Conservation (phyloP, 2,888 invertebrate species). For the Azorinus chamasolen region DNA sequence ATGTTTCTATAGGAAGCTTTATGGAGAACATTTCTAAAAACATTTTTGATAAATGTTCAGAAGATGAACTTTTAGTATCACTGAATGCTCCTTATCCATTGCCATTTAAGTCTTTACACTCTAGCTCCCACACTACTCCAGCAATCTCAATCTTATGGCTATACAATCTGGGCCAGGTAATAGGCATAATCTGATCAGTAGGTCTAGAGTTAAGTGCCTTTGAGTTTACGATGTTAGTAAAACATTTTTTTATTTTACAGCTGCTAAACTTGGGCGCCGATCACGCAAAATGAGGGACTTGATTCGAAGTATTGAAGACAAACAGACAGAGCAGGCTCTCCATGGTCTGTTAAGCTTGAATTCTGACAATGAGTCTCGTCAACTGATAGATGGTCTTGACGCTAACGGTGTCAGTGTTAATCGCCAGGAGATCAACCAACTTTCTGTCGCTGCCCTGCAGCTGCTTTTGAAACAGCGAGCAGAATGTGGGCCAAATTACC, state of each 20-base stretch:
- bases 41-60: too few species aligned
- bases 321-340: slow-evolving; percentile 85
- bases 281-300: slow-evolving; percentile 85
- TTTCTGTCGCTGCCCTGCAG: slow-evolving; percentile 80
- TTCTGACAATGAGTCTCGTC: slow-evolving; percentile 69
- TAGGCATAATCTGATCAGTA: too few species aligned
- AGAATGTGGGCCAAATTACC: slow-evolving; percentile 64
- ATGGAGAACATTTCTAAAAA: too few species aligned
- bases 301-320: slow-evolving; percentile 85
- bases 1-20: too few species aligned
- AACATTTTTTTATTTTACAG: slow-evolving; percentile 65
- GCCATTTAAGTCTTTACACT: too few species aligned
- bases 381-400: slow-evolving; percentile 49
- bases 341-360: slow-evolving; percentile 86
- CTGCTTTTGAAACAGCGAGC: slow-evolving; percentile 78
- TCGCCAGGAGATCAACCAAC: slow-evolving; percentile 68
- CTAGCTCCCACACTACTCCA: too few species aligned
- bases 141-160: too few species aligned
- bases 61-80: too few species aligned
- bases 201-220: too few species aligned
- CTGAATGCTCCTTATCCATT: too few species aligned
- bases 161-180: too few species aligned
- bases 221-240: too few species aligned
- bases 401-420: slow-evolving; percentile 55
- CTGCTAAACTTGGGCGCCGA: slow-evolving; percentile 86